Conservation (phyloP, 2,888 invertebrate genomes). For the Brenthis ino region DNA sequence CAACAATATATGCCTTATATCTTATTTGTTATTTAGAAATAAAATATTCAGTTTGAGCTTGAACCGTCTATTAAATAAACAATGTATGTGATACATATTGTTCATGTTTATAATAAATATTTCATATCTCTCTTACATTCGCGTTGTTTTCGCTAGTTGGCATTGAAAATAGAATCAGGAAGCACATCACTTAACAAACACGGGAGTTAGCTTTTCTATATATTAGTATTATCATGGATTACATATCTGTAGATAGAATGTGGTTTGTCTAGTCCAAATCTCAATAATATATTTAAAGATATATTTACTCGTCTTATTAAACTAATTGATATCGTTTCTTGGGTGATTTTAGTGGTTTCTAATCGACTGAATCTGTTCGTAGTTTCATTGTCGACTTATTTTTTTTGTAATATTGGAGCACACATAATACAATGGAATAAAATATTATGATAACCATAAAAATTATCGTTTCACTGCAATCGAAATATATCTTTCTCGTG, state of each 20-base stretch:
- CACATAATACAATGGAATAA: slow-evolving; percentile 34
- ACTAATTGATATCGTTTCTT: slow-evolving; percentile 50
- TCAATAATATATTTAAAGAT: slow-evolving; percentile 72
- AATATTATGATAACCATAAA: slow-evolving; percentile 39
- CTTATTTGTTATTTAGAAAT: slow-evolving; percentile 1
- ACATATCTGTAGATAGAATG: slow-evolving; percentile 83
- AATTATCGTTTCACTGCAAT: slow-evolving; percentile 59
- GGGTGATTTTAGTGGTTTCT: slow-evolving; percentile 52
- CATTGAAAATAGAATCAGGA: slow-evolving; percentile 67
- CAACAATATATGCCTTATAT: background rate
- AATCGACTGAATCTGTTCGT: slow-evolving; percentile 31
- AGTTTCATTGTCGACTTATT: slow-evolving; percentile 24
- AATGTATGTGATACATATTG: background rate
- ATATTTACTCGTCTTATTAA: slow-evolving; percentile 71
- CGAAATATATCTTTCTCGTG: slow-evolving; percentile 45
- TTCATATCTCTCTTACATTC: background rate
- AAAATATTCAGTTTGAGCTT: background rate
- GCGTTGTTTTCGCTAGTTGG: slow-evolving; percentile 47
- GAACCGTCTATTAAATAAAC: background rate
- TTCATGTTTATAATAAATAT: background rate
- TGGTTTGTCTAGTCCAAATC: slow-evolving; percentile 82
- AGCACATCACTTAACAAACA: slow-evolving; percentile 69
- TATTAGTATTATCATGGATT: slow-evolving; percentile 81
- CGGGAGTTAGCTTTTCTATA: slow-evolving; percentile 76
- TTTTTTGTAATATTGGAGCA: slow-evolving; percentile 36